Evolutionary conservation across 2,113 vertebrate genomes (phyloP).

Genomic region (Lampris incognitus): DNA sequence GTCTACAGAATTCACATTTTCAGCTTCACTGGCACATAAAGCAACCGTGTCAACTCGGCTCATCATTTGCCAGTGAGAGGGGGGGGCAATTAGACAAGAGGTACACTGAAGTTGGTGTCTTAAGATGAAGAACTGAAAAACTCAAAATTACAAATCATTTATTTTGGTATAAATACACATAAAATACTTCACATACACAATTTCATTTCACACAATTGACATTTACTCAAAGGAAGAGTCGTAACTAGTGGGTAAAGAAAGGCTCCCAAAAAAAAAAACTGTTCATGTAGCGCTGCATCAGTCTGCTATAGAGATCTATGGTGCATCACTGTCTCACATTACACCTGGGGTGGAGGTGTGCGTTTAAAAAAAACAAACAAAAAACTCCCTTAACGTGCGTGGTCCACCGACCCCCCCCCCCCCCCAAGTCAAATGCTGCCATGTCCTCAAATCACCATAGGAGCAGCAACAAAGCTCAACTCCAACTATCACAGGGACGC

Average conservation of each 20-base stretch:
- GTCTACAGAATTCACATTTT: too few species aligned
- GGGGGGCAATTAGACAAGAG: too few species aligned
- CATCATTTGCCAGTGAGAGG: too few species aligned
- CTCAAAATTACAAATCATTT: slow-evolving; percentile 58
- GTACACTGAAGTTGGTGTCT: too few species aligned
- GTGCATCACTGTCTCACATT: slow-evolving; percentile 17
- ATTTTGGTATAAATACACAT: slow-evolving; percentile 81
- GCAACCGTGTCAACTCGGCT: too few species aligned
- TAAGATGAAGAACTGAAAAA: not conserved
- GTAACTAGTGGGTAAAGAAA: slow-evolving; percentile 7
- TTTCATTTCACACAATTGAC: slow-evolving; percentile 56
- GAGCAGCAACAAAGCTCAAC: slow-evolving; percentile 54
- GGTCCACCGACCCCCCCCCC: slow-evolving; percentile 17
- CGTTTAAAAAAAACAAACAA: too few species aligned
- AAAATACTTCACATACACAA: slow-evolving; percentile 71
- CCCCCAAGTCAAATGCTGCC: slow-evolving; percentile 29
- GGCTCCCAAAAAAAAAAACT: not conserved
- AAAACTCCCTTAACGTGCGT: too few species aligned
- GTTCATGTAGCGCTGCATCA: not conserved
- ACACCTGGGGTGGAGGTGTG: not conserved
- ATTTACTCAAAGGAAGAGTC: slow-evolving; percentile 33
- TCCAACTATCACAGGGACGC: slow-evolving; percentile 44
- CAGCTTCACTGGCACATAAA: too few species aligned
- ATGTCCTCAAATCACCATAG: slow-evolving; percentile 63
- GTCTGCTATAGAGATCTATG: not conserved